These are phyloP conservation scores for Andrena minutula DNA, from an alignment of 2,888 invertebrate genomes.

Conservation along the genomic window DNA sequence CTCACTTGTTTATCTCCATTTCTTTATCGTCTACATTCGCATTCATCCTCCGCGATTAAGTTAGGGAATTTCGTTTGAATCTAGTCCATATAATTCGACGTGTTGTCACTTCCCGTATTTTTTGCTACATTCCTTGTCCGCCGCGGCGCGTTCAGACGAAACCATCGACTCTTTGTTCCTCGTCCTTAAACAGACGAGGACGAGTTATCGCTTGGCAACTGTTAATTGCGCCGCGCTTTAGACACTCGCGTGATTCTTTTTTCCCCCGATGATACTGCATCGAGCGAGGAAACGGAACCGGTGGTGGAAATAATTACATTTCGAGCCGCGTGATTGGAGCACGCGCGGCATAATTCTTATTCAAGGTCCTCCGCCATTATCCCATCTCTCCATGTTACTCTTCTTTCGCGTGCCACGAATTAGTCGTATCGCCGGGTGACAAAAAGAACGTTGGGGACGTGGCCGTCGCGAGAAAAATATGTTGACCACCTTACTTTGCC, in stretches of 20 bases:
- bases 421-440: neutral
- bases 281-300: no score
- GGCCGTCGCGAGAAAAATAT: neutral
- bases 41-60: no score
- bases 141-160: neutral
- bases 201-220: neutral
- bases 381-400: neutral
- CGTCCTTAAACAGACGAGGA: neutral
- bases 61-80: no score
- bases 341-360: constrained; percentile 2
- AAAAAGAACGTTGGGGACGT: neutral
- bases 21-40: no score
- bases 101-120: neutral
- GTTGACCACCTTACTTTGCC: neutral
- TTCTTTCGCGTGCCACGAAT: neutral
- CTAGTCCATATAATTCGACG: no score
- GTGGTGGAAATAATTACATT: neutral
- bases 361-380: constrained; percentile 12
- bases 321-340: constrained; percentile 12
- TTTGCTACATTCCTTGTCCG: constrained; percentile 16
- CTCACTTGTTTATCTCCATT: no score
- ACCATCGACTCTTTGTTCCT: constrained; percentile 14
- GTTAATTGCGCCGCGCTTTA: constrained; percentile 4
- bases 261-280: no score
- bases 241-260: neutral